Percentiles rank a stretch among this genome's conserved stretches.
These are phyloP conservation scores for Eleutherodactylus coqui DNA, from an alignment of 2,797 vertebrate genomes.

Conservation along the genomic window DNA sequence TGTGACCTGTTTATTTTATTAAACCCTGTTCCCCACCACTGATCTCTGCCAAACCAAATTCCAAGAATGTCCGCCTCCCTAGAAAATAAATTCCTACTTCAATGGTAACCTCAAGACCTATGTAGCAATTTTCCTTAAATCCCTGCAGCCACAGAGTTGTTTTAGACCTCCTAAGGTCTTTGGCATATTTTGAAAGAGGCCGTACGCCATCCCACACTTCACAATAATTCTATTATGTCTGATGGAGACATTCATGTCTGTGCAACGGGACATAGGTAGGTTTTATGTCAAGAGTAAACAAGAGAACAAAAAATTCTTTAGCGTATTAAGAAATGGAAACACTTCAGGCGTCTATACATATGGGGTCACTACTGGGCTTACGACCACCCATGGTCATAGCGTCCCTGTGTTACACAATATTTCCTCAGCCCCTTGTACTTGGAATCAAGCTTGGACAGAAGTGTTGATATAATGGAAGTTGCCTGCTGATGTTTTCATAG, in stretches of 20 bases:
- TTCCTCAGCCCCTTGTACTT: background rate
- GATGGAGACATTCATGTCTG: background rate
- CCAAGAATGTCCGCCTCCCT: background rate
- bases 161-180: conserved; percentile 43
- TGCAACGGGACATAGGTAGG: background rate
- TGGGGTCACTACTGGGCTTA: background rate
- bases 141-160: conserved; percentile 20
- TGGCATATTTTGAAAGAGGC: conserved; percentile 49
- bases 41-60: conserved; percentile 14
- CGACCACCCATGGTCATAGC: background rate
- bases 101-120: conserved; percentile 14
- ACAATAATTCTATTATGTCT: conserved; percentile 31
- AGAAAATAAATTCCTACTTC: conserved; percentile 38
- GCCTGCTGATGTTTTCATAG: conserved; percentile 16
- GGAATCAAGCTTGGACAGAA: background rate
- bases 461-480: background rate
- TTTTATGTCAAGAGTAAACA: background rate
- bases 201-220: conserved; percentile 25
- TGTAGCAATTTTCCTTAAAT: conserved; percentile 23
- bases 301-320: background rate
- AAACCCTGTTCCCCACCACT: conserved; percentile 26
- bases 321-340: background rate
- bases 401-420: background rate
- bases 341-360: background rate
- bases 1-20: conserved; percentile 2